Evolutionary conservation across 2,113 vertebrate species (phyloP).

Genomic region (Cynopterus brachyotis): DNA sequence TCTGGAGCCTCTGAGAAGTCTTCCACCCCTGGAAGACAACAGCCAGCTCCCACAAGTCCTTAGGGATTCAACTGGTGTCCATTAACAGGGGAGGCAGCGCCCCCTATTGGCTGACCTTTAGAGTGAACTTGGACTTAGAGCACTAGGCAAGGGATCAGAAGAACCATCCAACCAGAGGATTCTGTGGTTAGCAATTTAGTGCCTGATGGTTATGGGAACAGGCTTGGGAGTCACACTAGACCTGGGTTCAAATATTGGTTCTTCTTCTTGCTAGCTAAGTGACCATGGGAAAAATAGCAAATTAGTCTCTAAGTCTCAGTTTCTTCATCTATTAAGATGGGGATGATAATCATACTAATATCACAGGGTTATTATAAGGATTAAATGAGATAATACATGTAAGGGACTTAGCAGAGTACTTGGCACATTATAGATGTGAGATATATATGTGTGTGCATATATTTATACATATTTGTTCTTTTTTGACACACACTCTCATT

Average conservation of each 20-base stretch:
- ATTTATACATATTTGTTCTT: not conserved
- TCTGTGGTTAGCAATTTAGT: not conserved
- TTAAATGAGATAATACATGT: not conserved
- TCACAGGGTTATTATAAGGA: not conserved
- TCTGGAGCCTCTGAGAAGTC: not conserved
- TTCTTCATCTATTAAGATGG: slow-evolving; percentile 25
- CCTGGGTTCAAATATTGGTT: not conserved
- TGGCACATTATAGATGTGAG: not conserved
- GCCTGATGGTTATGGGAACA: not conserved
- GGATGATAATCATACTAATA: not conserved
- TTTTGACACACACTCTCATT: not conserved
- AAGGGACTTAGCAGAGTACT: slow-evolving; percentile 1
- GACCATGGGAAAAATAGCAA: not conserved
- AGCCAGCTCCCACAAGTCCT: not conserved
- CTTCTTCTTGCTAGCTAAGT: not conserved
- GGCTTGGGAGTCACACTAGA: not conserved
- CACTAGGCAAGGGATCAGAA: not conserved
- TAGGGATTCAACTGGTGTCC: not conserved
- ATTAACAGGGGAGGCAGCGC: not conserved
- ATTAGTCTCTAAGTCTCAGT: slow-evolving; percentile 6
- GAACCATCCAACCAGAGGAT: not conserved
- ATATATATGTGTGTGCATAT: not conserved
- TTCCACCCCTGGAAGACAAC: not conserved
- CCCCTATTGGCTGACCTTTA: slow-evolving; percentile 22
- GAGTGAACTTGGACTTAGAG: not conserved